Percentiles rank a stretch among this genome's conserved stretches.
Conservation (phyloP, 2,888 invertebrate species). For the Ommatoiulus sabulosus region DNA sequence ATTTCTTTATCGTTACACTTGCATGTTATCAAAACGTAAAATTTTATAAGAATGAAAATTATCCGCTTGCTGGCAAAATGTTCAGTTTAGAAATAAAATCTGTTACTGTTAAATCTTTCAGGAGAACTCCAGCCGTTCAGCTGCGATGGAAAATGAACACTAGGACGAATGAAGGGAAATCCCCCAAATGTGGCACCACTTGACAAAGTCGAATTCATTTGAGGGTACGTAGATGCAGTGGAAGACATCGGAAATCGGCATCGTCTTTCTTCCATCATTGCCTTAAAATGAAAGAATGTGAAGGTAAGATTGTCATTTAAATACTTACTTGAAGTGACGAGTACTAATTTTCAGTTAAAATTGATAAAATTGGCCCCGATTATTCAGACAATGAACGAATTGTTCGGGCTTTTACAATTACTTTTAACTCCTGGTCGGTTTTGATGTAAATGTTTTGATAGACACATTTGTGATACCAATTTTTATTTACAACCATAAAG, state of each 20-base stretch:
- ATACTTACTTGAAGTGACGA: too few species aligned
- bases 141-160: slow-evolving; percentile 51
- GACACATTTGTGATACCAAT: too few species aligned
- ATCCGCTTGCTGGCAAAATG: too few species aligned
- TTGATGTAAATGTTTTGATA: too few species aligned
- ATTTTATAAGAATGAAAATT: too few species aligned
- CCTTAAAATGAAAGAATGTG: neutral
- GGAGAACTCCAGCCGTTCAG: slow-evolving; percentile 32
- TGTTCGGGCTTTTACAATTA: too few species aligned
- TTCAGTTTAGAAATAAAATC: neutral
- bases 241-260: neutral
- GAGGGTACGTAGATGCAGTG: neutral
- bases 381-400: neutral
- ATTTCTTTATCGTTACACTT: too few species aligned
- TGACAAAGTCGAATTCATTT: slow-evolving; percentile 47
- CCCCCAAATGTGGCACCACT: slow-evolving; percentile 44
- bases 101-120: slow-evolving; percentile 53
- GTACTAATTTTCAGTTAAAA: neutral
- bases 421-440: too few species aligned
- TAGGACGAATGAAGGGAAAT: slow-evolving; percentile 51
- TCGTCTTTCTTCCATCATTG: neutral
- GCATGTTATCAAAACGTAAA: too few species aligned
- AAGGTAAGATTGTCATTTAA: neutral
- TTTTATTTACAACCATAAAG: too few species aligned
- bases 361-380: too few species aligned